Evolutionary conservation across 2,113 vertebrate genomes (phyloP), one percentile per base, ranked within the genome.

Genomic region (Zapus hudsonius): DNA sequence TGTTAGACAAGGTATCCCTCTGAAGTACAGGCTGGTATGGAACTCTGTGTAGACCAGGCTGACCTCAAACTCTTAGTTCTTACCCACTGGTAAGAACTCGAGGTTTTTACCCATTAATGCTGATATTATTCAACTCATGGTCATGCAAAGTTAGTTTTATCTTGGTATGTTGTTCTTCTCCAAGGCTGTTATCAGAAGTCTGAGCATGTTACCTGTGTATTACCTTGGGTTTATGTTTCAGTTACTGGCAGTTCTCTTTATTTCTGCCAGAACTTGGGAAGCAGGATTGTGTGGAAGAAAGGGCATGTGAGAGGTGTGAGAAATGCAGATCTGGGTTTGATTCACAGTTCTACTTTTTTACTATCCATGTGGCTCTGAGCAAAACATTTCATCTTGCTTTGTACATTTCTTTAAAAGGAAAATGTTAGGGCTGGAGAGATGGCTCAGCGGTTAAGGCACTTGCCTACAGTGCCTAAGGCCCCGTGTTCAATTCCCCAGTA

Each of bases 191-290:
- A 78, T 66, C 44, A 63, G 69, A 61, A 19, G 1, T 76, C 55
- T 86, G 29, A 87, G 47, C 91, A 31, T 79, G 23, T 70, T 0
- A 0, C 61, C 63, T 91, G 4, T 87, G 5, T 74, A 16, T 86
- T 89, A 92, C 15, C 11, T 81, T 80, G 17, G 72, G 47, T 38
- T 82, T 52, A 25, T 74, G 27, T 86, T 84, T 95, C 47, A 76
- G 66, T 80, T 87, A 52, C 42, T 92, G 36, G 64, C 67, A 82
- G 73, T 89, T 95, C 79, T 90, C 40, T 90, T 93, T 86, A 78
- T 31, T 93, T 90, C 23, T 64, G 3, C 76, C 29, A 72, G 83
- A n/a, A 81, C 10, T 40, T 95, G 63, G 52, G 79, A 92, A 25
- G 63, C 55, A 83, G 73, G n/a, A 55, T 59, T 83, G 36, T 92